These are phyloP conservation scores for Microctonus brassicae DNA, from an alignment of 2,888 invertebrate species.

Conservation along the genomic window DNA sequence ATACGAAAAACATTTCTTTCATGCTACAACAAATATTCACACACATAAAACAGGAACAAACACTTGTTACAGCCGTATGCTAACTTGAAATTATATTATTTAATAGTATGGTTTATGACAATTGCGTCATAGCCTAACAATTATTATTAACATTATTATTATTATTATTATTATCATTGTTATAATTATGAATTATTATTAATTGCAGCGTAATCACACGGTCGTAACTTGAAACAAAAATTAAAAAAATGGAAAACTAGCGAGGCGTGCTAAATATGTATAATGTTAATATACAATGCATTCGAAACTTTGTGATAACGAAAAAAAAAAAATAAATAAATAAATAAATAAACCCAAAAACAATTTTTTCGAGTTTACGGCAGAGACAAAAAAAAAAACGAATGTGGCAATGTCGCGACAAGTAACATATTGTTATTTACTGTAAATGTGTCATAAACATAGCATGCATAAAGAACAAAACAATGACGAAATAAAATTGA, in stretches of 20 bases:
- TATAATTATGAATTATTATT: conserved; percentile 21
- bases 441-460: conserved; percentile 66
- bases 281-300: conserved; percentile 39
- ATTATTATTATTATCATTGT: not conserved
- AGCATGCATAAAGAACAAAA: conserved; percentile 49
- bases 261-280: conserved; percentile 30
- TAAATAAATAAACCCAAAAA: conserved; percentile 29
- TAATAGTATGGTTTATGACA: not conserved
- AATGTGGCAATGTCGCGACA: conserved; percentile 51
- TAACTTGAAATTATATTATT: conserved; percentile 18
- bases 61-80: conserved; percentile 19
- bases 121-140: not conserved
- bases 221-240: conserved; percentile 7
- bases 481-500: conserved; percentile 49
- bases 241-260: not conserved
- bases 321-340: conserved; percentile 39
- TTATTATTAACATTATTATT: conserved; percentile 9
- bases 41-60: conserved; percentile 1
- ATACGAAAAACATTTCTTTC: not conserved
- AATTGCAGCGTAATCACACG: conserved; percentile 23
- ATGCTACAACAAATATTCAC: not conserved
- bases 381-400: conserved; percentile 11
- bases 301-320: conserved; percentile 54
- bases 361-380: not conserved
- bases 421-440: conserved; percentile 64